These are phyloP conservation scores for Phengaris alcon DNA, from an alignment of 2,888 invertebrate species.

Conservation along the genomic window DNA sequence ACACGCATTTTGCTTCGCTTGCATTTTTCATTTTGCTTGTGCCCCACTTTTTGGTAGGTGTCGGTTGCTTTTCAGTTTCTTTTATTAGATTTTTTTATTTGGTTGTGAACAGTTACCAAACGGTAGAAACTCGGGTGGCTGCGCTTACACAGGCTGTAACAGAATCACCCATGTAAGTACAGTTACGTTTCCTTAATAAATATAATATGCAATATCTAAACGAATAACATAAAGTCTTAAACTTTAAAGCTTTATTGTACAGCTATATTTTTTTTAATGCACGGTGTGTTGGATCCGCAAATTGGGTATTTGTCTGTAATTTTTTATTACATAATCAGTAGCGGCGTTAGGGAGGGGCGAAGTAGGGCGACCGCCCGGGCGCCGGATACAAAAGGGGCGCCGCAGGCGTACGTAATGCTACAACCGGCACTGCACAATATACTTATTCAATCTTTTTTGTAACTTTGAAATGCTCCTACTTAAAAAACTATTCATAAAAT, in stretches of 20 bases:
- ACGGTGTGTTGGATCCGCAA: conserved; percentile 28
- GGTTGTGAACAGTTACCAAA: conserved; percentile 87
- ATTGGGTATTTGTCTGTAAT: neutral
- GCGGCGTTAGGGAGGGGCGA: too few species aligned
- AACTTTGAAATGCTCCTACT: too few species aligned
- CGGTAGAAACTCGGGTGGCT: conserved; percentile 90
- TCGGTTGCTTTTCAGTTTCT: conserved; percentile 58
- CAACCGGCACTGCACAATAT: too few species aligned
- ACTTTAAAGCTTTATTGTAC: neutral
- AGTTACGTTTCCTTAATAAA: conserved; percentile 35
- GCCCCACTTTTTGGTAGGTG: conserved; percentile 54
- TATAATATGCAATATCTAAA: neutral
- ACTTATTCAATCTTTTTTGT: too few species aligned
- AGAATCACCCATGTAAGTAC: conserved; percentile 89
- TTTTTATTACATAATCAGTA: neutral
- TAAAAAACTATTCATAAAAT: too few species aligned
- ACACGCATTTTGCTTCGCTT: conserved; percentile 45
- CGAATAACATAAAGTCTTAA: neutral
- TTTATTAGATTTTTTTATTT: conserved; percentile 67
- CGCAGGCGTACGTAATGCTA: too few species aligned
- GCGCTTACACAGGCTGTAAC: conserved; percentile 90
- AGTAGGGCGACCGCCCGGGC: too few species aligned
- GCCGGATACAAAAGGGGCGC: too few species aligned
- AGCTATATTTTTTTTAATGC: conserved; percentile 10
- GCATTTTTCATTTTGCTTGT: conserved; percentile 49